A percentile compares a stretch with the other conserved stretches of the same genome.
These are phyloP conservation scores for Terrapene triunguis DNA, from an alignment of 2,113 vertebrate genomes.

Conservation along the genomic window DNA sequence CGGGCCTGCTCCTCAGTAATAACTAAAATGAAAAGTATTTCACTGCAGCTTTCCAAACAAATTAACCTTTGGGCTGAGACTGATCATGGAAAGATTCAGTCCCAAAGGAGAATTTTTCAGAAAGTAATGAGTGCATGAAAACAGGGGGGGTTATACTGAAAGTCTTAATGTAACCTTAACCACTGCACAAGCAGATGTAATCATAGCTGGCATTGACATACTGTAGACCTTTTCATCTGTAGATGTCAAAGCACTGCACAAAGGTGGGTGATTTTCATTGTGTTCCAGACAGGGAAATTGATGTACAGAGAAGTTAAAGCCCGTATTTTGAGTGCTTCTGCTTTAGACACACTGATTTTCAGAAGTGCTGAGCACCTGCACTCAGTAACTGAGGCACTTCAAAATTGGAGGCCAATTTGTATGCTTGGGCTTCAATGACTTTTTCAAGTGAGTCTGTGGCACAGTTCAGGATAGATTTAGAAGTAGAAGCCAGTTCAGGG, in stretches of 20 bases:
- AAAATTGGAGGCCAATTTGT: not conserved
- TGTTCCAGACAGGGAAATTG: not conserved
- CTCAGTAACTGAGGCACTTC: not conserved
- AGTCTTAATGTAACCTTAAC: not conserved
- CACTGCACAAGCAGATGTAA: not conserved
- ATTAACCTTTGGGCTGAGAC: conserved; percentile 54
- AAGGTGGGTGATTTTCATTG: not conserved
- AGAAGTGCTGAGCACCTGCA: not conserved
- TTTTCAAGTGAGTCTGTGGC: not conserved
- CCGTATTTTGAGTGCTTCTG: not conserved
- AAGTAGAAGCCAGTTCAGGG: not conserved
- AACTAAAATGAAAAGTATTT: not conserved
- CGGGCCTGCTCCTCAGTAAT: not conserved
- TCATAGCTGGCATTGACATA: not conserved
- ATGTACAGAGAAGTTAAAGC: not conserved
- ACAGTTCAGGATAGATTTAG: not conserved
- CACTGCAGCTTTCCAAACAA: conserved; percentile 49
- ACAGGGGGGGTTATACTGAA: not conserved
- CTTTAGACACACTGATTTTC: not conserved
- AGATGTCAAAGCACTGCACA: not conserved
- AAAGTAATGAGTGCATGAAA: conserved; percentile 7
- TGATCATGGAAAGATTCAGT: not conserved
- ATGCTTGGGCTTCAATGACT: not conserved
- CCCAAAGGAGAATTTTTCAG: not conserved
- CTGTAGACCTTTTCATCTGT: not conserved